A percentile compares a stretch with the other conserved stretches of the same genome.
Conservation (phyloP, 2,797 vertebrate genomes). For the Pterois miles region DNA sequence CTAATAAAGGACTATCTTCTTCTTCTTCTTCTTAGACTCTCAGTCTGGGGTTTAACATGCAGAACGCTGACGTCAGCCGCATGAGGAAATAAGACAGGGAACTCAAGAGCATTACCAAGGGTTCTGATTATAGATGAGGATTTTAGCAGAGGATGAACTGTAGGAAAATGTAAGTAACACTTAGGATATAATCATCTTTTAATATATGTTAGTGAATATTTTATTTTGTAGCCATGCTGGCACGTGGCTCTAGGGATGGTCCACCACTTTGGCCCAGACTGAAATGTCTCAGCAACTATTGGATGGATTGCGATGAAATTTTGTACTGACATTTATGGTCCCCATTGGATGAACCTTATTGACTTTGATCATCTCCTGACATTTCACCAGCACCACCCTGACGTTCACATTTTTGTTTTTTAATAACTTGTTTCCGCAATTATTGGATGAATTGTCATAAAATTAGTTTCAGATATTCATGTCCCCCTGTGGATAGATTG, state of each 20-base stretch:
- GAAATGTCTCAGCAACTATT: background rate
- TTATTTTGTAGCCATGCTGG: background rate
- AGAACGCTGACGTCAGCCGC: slow-evolving; percentile 27
- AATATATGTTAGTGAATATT: background rate
- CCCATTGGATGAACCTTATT: background rate
- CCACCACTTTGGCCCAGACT: background rate
- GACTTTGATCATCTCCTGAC: background rate
- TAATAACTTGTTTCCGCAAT: background rate
- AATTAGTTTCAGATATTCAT: background rate
- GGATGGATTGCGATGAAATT: background rate
- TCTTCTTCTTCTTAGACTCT: no score
- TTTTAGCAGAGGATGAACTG: background rate
- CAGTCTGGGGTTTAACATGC: slow-evolving; percentile 17
- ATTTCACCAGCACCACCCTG: background rate
- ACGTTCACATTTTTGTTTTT: background rate
- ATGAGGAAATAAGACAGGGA: background rate
- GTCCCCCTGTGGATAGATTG: background rate
- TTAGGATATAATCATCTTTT: background rate
- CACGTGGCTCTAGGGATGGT: background rate
- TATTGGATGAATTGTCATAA: background rate
- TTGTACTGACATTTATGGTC: background rate
- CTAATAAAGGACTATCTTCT: no score
- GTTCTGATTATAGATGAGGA: background rate
- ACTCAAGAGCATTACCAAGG: background rate
- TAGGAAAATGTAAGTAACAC: background rate